Percentiles rank a stretch among this genome's conserved stretches.
Evolutionary conservation across 2,888 invertebrate genomes (phyloP).

Genomic region (Cantharis nigra): DNA sequence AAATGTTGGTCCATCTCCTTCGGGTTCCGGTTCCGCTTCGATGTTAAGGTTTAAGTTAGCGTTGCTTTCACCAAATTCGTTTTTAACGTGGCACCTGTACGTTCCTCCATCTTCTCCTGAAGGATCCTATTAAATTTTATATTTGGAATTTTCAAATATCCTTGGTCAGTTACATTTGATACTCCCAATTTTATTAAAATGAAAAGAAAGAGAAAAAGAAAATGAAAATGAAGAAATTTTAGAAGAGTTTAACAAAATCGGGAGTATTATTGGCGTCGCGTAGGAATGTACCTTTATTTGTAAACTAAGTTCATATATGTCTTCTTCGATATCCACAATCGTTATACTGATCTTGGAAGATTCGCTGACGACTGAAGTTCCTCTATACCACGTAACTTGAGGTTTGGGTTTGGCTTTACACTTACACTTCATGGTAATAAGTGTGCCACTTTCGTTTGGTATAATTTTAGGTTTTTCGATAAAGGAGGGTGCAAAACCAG

Average conservation of each 20-base stretch:
- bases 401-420: slow-evolving; percentile 95
- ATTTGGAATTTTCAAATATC: background rate
- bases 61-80: slow-evolving; percentile 95
- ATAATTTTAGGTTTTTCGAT: slow-evolving; percentile 98
- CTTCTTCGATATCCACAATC: slow-evolving; percentile 77
- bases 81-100: slow-evolving; percentile 93
- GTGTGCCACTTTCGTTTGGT: slow-evolving; percentile 95
- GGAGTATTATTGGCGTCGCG: background rate
- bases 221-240: background rate
- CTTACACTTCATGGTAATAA: slow-evolving; percentile 96
- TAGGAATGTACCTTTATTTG: slow-evolving; percentile 70
- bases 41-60: slow-evolving; percentile 96
- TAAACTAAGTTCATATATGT: slow-evolving; percentile 84
- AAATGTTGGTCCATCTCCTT: slow-evolving; percentile 93
- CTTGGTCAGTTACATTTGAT: background rate
- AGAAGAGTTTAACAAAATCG: background rate
- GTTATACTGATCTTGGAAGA: slow-evolving; percentile 83
- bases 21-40: slow-evolving; percentile 93
- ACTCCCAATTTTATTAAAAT: background rate
- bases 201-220: background rate
- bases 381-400: slow-evolving; percentile 93
- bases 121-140: slow-evolving; percentile 66
- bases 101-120: slow-evolving; percentile 81
- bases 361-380: slow-evolving; percentile 82
- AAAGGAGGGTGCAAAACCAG: slow-evolving; percentile 95